phyloP scores from a whole-genome alignment of 2,797 vertebrate genomes.

The Margarornis squamiger region DNA sequence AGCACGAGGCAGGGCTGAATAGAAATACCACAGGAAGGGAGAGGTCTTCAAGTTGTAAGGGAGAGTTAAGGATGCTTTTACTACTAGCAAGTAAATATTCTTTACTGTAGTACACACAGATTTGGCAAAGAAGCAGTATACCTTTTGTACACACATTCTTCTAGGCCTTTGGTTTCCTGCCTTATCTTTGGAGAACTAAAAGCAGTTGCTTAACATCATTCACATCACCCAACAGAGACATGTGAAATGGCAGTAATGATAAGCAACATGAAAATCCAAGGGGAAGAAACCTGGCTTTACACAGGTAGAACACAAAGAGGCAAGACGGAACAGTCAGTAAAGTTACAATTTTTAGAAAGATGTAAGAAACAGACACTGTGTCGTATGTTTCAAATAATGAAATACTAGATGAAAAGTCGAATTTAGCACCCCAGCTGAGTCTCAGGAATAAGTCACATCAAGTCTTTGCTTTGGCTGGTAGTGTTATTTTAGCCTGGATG shows the following conservation, averaged over 20 bases:
- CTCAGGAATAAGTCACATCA: background rate
- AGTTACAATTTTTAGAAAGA: background rate
- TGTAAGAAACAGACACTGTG: background rate
- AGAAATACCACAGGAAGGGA: constrained; percentile 96
- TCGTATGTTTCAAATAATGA: background rate
- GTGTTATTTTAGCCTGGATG: background rate
- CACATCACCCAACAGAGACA: background rate
- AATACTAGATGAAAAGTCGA: background rate
- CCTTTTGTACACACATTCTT: background rate
- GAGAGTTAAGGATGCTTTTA: constrained; percentile 68
- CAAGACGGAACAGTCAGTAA: background rate
- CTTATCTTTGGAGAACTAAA: background rate
- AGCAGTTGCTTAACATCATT: background rate
- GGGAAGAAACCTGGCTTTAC: background rate
- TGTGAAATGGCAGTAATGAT: background rate
- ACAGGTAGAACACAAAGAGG: background rate
- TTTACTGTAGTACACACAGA: background rate
- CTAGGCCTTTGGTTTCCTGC: background rate
- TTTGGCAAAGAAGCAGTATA: background rate
- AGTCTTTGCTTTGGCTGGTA: background rate
- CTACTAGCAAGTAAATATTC: background rate
- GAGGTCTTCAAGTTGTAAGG: constrained; percentile 78
- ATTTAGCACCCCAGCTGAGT: background rate
- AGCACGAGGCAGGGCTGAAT: constrained; percentile 90
- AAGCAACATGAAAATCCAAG: background rate